Conservation (phyloP, 2,888 invertebrate genomes). For the Cenopis cana region DNA sequence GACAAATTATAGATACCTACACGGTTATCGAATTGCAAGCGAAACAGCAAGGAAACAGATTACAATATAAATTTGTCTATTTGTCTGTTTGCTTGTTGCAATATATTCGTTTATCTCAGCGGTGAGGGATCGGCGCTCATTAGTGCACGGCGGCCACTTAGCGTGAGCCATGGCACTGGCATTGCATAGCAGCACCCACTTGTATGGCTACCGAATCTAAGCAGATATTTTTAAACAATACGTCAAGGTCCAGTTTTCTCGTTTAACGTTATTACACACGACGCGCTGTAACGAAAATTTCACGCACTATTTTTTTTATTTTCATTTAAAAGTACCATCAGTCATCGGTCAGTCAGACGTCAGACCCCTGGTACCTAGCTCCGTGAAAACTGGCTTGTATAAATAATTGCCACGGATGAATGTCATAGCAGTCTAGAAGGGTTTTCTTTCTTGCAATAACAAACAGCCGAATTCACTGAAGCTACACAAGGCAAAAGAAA, state of each 20-base stretch:
- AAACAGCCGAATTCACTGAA: too few relatives aligned
- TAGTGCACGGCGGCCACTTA: conserved; percentile 28
- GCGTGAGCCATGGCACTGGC: conserved; percentile 18
- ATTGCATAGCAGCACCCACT: conserved; percentile 4
- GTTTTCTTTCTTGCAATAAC: too few relatives aligned
- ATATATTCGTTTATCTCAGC: conserved; percentile 11
- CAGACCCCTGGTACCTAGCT: neutral
- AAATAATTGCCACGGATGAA: too few relatives aligned
- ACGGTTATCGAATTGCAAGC: neutral
- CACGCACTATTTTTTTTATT: too few relatives aligned
- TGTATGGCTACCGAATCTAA: conserved; percentile 26
- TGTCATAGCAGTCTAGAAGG: too few relatives aligned
- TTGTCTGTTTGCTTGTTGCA: conserved; percentile 14
- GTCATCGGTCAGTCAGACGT: neutral
- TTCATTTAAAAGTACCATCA: too few relatives aligned
- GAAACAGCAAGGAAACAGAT: conserved; percentile 7
- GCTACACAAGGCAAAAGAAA: neutral
- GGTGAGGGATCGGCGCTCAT: conserved; percentile 26
- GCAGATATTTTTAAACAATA: neutral
- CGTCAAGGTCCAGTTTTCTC: too few relatives aligned
- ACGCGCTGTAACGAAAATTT: too few relatives aligned
- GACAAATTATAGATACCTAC: neutral
- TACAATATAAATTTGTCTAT: conserved; percentile 16
- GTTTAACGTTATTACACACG: too few relatives aligned
- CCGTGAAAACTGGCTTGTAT: too few relatives aligned